Conservation (phyloP, 2,888 invertebrate genomes). For the Magallana nippona region DNA sequence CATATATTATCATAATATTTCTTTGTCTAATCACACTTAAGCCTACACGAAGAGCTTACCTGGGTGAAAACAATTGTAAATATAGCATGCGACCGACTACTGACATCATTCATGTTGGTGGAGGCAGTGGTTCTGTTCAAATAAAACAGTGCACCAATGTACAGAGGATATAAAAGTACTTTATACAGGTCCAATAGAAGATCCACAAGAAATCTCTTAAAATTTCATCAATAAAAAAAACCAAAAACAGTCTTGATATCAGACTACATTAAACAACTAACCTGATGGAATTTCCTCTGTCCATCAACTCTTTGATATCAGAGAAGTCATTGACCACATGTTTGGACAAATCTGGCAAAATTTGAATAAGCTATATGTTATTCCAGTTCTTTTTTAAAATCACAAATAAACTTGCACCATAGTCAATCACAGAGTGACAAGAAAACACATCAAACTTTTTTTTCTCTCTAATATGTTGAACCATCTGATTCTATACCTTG, state of each 20-base stretch:
- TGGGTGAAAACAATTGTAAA: slow-evolving; percentile 82
- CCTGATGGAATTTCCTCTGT: slow-evolving; percentile 76
- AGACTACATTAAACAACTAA: slow-evolving; percentile 48
- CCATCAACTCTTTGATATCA: slow-evolving; percentile 75
- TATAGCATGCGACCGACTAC: slow-evolving; percentile 84
- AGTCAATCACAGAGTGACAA: no score
- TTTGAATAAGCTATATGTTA: neutral
- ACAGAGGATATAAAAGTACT: no score
- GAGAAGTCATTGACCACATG: slow-evolving; percentile 75
- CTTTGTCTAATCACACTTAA: neutral
- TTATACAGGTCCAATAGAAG: no score
- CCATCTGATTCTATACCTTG: slow-evolving; percentile 85
- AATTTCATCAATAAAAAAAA: neutral
- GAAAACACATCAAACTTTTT: neutral
- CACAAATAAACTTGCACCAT: no score
- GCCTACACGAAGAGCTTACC: slow-evolving; percentile 60
- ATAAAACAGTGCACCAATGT: slow-evolving; percentile 72
- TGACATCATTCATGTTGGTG: slow-evolving; percentile 86
- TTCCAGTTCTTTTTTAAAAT: no score
- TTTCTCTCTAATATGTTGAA: neutral
- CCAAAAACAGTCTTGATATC: no score
- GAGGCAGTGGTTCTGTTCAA: slow-evolving; percentile 85
- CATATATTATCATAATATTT: neutral
- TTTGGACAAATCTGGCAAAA: slow-evolving; percentile 75
- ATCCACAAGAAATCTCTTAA: no score